Base-by-base conservation (phyloP, 2,797 vertebrate species). In the Argya squamiceps region DNA sequence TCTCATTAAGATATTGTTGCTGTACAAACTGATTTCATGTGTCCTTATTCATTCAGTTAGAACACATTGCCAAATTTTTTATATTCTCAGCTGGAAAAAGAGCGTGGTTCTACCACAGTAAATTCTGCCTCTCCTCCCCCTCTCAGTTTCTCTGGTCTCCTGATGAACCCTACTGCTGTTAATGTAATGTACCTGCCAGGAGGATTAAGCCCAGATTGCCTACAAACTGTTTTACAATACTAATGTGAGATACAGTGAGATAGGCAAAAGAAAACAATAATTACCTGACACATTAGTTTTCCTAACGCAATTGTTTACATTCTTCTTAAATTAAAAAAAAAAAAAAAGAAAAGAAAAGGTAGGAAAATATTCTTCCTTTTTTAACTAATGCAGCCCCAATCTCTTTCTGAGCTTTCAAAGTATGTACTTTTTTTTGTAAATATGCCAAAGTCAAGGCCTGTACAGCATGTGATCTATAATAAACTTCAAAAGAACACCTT, bases 401-500 rank as follows among this genome's bases (percentile, higher is more conserved):
- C 94, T 97, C 97, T 95, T 95, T 89, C 95, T 94, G 95, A 96
- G 98, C 96, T 98, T 98, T 97, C 96, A 97, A 98, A 97, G 95
- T 97, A 97, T 91, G 26, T 91, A 96, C 73, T 91, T 96, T 96
- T 96, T 97, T 97, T 97, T 96, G 98, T 97, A 98, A 98, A 98
- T 98, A 98, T 97, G 97, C 98, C 93, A 98, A 97, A 97, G 97
- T 97, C 98, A 98, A 98, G 98, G 99, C 98, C 98, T 98, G 98
- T 98, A 98, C 98, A 96, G 94, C 98, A 99, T 98, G 98, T 98
- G 98, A 98, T 99, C 98, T 98, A 98, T 98, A 98, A 98, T 98
- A 97, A 98, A 99, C 99, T 99, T 99, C 99, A 99, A 99, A 99
- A 99, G 99, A 99, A 99, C 99, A 99, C 98, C 98, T 99, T 99